These are phyloP conservation scores for Emesis russula DNA, from an alignment of 2,888 invertebrate genomes.

Conservation along the genomic window DNA sequence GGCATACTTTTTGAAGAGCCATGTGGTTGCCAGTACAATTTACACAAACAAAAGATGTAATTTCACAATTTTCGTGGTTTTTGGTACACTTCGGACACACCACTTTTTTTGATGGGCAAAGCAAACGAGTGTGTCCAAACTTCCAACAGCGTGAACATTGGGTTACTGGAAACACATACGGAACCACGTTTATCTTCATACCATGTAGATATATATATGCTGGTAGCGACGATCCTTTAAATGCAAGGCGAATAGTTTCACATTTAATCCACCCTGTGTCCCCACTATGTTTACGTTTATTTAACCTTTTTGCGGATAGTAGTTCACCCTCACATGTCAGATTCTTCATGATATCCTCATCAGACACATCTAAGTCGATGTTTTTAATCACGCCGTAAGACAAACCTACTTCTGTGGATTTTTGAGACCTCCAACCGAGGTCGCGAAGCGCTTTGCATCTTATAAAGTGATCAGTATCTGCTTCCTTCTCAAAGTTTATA, in stretches of 20 bases:
- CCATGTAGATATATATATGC: constrained; percentile 46
- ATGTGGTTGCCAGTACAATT: constrained; percentile 76
- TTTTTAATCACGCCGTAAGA: constrained; percentile 70
- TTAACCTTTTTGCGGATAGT: constrained; percentile 43
- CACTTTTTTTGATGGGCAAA: constrained; percentile 51
- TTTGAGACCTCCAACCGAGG: constrained; percentile 61
- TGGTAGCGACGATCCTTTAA: constrained; percentile 62
- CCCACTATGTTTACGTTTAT: constrained; percentile 9
- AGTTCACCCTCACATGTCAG: constrained; percentile 42
- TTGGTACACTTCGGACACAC: constrained; percentile 68
- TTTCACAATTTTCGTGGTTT: constrained; percentile 65
- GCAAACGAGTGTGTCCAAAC: constrained; percentile 52
- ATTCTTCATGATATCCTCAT: constrained; percentile 54
- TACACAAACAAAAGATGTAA: constrained; percentile 57
- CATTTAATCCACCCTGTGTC: constrained; percentile 16
- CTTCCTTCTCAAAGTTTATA: constrained; percentile 38
- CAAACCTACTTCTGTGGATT: constrained; percentile 55
- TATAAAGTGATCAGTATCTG: constrained; percentile 16
- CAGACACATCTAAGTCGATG: constrained; percentile 59
- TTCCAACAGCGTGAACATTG: constrained; percentile 68
- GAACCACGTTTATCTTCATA: constrained; percentile 53
- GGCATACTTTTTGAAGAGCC: constrained; percentile 63
- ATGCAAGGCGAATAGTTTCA: constrained; percentile 61
- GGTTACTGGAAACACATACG: constrained; percentile 70
- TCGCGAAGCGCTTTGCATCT: constrained; percentile 36